Percentiles rank a stretch among this genome's conserved stretches.
These are phyloP conservation scores for Hycleus phaleratus DNA, from an alignment of 1,140 invertebrate species.

Conservation along the genomic window DNA sequence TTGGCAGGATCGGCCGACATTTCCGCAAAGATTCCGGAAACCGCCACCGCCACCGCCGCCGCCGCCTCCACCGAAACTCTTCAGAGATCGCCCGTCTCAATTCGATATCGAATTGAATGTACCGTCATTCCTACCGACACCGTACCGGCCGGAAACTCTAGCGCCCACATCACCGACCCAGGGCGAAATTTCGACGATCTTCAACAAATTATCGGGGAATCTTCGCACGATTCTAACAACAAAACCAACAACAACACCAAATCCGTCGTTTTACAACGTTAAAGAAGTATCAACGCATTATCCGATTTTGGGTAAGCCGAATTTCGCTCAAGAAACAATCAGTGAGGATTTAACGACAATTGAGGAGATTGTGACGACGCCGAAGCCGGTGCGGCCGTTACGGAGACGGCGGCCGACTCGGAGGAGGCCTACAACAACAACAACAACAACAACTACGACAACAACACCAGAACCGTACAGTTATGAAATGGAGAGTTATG, in stretches of 20 bases:
- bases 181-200: constrained; percentile 36
- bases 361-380: constrained; percentile 16
- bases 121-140: constrained; percentile 37
- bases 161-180: constrained; percentile 35
- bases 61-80: constrained; percentile 6
- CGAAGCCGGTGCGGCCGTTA: background rate
- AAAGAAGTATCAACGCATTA: constrained; percentile 41
- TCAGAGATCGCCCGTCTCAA: constrained; percentile 9
- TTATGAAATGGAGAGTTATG: constrained; percentile 20
- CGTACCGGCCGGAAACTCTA: constrained; percentile 30
- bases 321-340: constrained; percentile 8
- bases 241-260: constrained; percentile 18
- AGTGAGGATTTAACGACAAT: constrained; percentile 18
- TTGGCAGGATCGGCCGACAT: constrained; percentile 24
- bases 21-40: background rate
- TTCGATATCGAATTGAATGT: constrained; percentile 20
- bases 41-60: constrained; percentile 12
- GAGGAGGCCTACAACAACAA: constrained; percentile 16
- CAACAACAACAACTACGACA: constrained; percentile 22
- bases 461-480: constrained; percentile 23
- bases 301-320: constrained; percentile 33
- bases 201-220: constrained; percentile 26
- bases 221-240: background rate
- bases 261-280: constrained; percentile 33
- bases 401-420: constrained; percentile 26